Percentiles rank a stretch among this genome's conserved stretches.
phyloP scores from a whole-genome alignment of 1,140 invertebrate species.

The Mercenaria mercenaria region DNA sequence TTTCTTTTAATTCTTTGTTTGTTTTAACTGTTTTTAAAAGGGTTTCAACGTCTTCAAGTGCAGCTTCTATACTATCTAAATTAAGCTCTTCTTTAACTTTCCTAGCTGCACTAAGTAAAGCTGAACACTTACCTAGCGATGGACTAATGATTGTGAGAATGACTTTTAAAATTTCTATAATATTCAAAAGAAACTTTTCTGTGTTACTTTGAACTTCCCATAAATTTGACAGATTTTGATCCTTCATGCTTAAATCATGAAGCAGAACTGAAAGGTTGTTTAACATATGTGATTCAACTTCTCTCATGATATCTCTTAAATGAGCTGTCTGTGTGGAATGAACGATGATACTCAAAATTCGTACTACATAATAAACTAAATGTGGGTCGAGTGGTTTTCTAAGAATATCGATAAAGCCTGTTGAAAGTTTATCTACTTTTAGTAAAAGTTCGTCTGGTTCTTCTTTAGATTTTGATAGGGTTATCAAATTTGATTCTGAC shows the following conservation, averaged over 20 bases:
- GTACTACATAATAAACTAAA: conserved; percentile 24
- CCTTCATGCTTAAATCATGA: conserved; percentile 27
- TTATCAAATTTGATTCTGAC: background rate
- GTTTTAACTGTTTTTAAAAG: conserved; percentile 7
- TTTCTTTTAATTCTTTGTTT: background rate
- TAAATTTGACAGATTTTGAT: background rate
- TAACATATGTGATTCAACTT: background rate
- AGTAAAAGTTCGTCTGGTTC: conserved; percentile 22
- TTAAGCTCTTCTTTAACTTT: background rate
- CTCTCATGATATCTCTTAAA: background rate
- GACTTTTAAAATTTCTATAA: background rate
- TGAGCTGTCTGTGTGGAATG: background rate
- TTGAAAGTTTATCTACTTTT: conserved; percentile 21
- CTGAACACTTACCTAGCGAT: background rate
- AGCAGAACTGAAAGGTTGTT: conserved; percentile 2
- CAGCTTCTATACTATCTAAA: background rate
- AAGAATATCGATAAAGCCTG: conserved; percentile 40
- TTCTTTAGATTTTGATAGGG: background rate
- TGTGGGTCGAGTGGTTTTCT: background rate
- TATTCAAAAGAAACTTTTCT: background rate
- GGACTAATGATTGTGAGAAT: background rate
- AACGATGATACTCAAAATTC: conserved; percentile 39
- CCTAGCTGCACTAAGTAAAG: background rate
- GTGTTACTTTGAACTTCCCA: background rate
- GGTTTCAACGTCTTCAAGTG: background rate